Conservation (phyloP, 1,140 invertebrate genomes). For the Atta colombica region DNA sequence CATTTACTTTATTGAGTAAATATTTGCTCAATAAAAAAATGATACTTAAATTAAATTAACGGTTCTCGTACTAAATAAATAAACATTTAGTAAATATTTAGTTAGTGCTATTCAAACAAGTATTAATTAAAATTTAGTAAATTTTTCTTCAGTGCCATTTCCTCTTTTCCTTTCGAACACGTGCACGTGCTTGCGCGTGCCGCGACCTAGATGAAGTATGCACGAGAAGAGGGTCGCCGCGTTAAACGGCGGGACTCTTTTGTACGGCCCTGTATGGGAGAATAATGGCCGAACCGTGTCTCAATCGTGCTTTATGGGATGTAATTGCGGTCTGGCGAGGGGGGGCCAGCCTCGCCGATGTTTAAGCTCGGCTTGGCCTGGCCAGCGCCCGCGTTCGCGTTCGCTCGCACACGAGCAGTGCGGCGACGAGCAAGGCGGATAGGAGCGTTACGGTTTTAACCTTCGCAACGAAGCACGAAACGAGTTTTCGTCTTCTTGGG, state of each 20-base stretch:
- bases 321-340: constrained; percentile 83
- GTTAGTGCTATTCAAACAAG: no score
- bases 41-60: no score
- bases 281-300: constrained; percentile 85
- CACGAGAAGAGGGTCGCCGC: constrained; percentile 52
- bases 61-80: no score
- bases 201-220: constrained; percentile 14
- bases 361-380: constrained; percentile 73
- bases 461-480: constrained; percentile 79
- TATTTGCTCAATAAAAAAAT: no score
- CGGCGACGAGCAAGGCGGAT: constrained; percentile 40
- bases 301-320: constrained; percentile 85
- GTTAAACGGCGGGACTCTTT: constrained; percentile 76
- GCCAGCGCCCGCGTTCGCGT: constrained; percentile 34
- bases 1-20: no score
- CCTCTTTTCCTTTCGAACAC: constrained; percentile 9
- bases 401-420: constrained; percentile 29
- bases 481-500: constrained; percentile 67
- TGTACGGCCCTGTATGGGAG: constrained; percentile 80
- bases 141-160: background rate
- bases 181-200: constrained; percentile 16
- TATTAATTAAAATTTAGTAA: no score
- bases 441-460: constrained; percentile 81
- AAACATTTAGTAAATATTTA: no score
- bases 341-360: constrained; percentile 75